Percentiles rank a stretch among this genome's conserved stretches.
These are phyloP conservation scores for Plectrocnemia conspersa DNA, from an alignment of 1,140 invertebrate species.

Conservation along the genomic window DNA sequence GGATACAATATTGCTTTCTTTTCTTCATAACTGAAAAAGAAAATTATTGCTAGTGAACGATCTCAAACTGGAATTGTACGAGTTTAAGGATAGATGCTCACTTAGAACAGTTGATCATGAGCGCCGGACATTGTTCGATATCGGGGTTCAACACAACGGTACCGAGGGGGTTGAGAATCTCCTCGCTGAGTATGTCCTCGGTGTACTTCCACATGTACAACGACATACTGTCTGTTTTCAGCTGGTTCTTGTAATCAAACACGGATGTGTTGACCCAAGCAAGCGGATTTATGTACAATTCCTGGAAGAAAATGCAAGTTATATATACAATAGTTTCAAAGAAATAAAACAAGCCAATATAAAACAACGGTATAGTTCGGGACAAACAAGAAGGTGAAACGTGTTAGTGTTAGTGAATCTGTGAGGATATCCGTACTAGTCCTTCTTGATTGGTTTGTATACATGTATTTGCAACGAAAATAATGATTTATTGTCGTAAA, in stretches of 20 bases:
- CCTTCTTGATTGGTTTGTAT: too few species aligned
- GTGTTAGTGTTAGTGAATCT: too few species aligned
- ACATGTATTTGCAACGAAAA: too few species aligned
- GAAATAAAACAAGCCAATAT: too few species aligned
- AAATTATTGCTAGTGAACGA: conserved; percentile 16
- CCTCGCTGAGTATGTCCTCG: conserved; percentile 80
- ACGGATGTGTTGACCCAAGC: conserved; percentile 93
- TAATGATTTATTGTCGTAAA: too few species aligned
- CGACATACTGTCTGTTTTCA: conserved; percentile 79
- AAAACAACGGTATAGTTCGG: too few species aligned
- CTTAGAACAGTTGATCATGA: conserved; percentile 82
- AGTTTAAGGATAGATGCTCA: conserved; percentile 50
- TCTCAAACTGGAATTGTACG: conserved; percentile 7
- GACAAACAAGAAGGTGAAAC: too few species aligned
- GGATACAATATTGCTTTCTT: conserved; percentile 70
- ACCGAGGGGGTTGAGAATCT: conserved; percentile 80
- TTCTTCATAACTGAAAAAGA: conserved; percentile 57
- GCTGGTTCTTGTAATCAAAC: conserved; percentile 87
- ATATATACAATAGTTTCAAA: too few species aligned
- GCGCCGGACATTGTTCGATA: conserved; percentile 69
- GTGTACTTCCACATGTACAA: conserved; percentile 89
- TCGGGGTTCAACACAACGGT: conserved; percentile 84
- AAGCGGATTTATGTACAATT: conserved; percentile 72
- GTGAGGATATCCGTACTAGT: too few species aligned
- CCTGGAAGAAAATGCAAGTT: conserved; percentile 56